These are phyloP conservation scores for Euzetes globulus DNA, from an alignment of 2,888 invertebrate species.

Conservation along the genomic window DNA sequence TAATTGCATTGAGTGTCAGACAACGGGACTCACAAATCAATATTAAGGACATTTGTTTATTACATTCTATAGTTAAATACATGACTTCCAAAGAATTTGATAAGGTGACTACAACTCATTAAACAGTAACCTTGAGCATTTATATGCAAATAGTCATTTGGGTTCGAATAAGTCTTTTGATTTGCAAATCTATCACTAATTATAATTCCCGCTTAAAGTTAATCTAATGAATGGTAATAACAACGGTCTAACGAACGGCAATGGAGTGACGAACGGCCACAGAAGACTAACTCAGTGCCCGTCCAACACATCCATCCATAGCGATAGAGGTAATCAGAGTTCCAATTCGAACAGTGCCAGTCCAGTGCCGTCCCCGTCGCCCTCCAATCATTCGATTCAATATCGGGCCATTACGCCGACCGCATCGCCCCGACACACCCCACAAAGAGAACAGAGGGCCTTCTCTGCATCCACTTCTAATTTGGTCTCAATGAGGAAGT, in stretches of 20 bases:
- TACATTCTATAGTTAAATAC: too few relatives aligned
- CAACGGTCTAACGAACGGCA: not conserved
- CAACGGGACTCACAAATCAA: too few relatives aligned
- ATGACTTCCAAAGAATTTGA: too few relatives aligned
- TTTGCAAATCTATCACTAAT: not conserved
- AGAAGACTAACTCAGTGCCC: slow-evolving; percentile 60
- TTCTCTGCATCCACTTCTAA: slow-evolving; percentile 40
- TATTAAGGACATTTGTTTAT: too few relatives aligned
- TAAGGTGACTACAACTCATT: too few relatives aligned
- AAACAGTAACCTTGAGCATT: too few relatives aligned
- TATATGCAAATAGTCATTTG: too few relatives aligned
- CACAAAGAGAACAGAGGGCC: slow-evolving; percentile 45
- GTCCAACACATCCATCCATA: slow-evolving; percentile 71
- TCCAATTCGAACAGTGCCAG: slow-evolving; percentile 63
- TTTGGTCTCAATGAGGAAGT: slow-evolving; percentile 40
- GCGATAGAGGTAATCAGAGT: slow-evolving; percentile 62
- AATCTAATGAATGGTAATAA: not conserved
- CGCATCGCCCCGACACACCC: slow-evolving; percentile 38
- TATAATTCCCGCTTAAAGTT: not conserved
- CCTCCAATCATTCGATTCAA: slow-evolving; percentile 44
- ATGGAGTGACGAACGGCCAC: slow-evolving; percentile 20
- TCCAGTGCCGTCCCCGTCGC: slow-evolving; percentile 61
- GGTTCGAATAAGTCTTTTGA: too few relatives aligned
- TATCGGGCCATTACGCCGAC: slow-evolving; percentile 30
- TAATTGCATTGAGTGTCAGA: too few relatives aligned